phyloP scores from a whole-genome alignment of 2,888 invertebrate genomes.

The Sesamia inferens region DNA sequence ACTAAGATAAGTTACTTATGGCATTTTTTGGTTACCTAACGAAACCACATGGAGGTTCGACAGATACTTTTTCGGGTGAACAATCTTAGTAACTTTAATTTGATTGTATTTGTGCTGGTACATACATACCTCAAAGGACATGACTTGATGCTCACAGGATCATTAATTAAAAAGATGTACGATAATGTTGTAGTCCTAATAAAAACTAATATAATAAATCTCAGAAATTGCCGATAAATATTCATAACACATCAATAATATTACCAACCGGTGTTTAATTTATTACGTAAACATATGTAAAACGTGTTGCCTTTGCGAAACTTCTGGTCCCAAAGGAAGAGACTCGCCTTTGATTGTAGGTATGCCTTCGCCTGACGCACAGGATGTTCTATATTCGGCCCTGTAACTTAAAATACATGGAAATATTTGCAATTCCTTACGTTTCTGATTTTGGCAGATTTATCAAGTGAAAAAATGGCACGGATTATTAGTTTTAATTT shows the following conservation, averaged over 20 bases:
- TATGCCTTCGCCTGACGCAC: conserved; percentile 26
- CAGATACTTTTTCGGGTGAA: conserved; percentile 5
- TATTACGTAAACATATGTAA: conserved; percentile 33
- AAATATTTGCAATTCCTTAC: conserved; percentile 32
- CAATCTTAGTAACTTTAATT: neutral
- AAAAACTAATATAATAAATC: conserved; percentile 38
- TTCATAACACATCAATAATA: conserved; percentile 41
- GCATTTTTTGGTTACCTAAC: conserved; percentile 5
- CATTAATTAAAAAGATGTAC: conserved; percentile 13
- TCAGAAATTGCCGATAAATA: conserved; percentile 31
- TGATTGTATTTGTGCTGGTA: neutral
- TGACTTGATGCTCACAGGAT: neutral
- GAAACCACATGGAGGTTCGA: neutral
- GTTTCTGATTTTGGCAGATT: conserved; percentile 37
- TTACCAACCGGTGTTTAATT: conserved; percentile 25
- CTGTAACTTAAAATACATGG: conserved; percentile 38
- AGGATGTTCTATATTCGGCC: conserved; percentile 43
- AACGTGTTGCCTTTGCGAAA: conserved; percentile 28
- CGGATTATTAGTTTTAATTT: neutral
- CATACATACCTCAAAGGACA: neutral
- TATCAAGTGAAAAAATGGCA: neutral
- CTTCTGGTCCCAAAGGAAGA: conserved; percentile 26
- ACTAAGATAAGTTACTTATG: conserved; percentile 25
- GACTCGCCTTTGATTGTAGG: conserved; percentile 36
- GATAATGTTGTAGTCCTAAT: conserved; percentile 2